Conservation (phyloP, 2,797 vertebrate species). For the Sebastiscus tertius region DNA sequence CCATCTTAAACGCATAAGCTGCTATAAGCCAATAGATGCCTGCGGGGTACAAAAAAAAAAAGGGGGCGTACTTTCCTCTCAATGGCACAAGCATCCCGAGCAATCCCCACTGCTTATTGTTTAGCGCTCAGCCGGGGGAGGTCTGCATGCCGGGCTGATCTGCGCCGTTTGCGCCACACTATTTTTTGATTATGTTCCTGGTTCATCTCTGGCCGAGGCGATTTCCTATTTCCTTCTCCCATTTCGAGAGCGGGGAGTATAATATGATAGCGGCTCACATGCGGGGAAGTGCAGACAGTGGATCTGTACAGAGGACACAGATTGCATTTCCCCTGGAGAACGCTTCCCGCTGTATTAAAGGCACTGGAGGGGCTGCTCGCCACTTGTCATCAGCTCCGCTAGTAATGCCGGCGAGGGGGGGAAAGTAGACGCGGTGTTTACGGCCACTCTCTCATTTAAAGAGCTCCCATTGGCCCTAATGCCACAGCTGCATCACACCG, state of each 20-base stretch:
- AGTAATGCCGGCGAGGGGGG: constrained; percentile 44
- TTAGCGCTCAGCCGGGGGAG: constrained; percentile 56
- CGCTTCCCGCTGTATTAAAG: constrained; percentile 68
- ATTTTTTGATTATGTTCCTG: constrained; percentile 74
- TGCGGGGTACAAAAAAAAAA: constrained; percentile 34
- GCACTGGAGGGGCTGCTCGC: constrained; percentile 68
- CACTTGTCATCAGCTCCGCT: constrained; percentile 71
- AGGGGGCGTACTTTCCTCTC: constrained; percentile 56
- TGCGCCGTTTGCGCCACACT: constrained; percentile 54
- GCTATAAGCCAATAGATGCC: constrained; percentile 71
- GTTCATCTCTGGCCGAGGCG: constrained; percentile 72
- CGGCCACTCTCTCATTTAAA: constrained; percentile 72
- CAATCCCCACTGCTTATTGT: constrained; percentile 71
- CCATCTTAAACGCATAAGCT: constrained; percentile 70
- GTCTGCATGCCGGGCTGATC: constrained; percentile 52
- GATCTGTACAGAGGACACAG: constrained; percentile 73
- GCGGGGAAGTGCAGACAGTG: constrained; percentile 72
- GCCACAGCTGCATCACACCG: constrained; percentile 55
- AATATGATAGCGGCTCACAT: constrained; percentile 68
- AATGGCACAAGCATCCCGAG: constrained; percentile 47
- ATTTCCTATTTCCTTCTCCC: constrained; percentile 74
- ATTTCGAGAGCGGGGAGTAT: constrained; percentile 65
- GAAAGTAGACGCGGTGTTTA: constrained; percentile 67
- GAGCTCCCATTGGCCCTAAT: constrained; percentile 69
- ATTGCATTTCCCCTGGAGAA: constrained; percentile 76